These are phyloP conservation scores for Elysia chlorotica DNA, from an alignment of 1,140 invertebrate species.

Conservation along the genomic window DNA sequence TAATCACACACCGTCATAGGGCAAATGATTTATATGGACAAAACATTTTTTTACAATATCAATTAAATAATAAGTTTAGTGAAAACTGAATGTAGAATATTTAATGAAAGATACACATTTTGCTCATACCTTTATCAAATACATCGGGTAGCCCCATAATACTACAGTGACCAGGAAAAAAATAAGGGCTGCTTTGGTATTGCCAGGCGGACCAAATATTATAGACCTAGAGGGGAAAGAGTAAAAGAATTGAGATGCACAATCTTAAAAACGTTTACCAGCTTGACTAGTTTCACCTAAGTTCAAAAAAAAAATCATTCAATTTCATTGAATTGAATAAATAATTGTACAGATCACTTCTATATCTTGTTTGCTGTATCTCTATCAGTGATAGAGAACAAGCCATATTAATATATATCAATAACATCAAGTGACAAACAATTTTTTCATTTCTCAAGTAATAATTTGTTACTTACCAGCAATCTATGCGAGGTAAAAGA, in stretches of 20 bases:
- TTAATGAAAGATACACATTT: too few species aligned
- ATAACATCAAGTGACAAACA: neutral
- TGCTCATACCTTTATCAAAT: constrained; percentile 83
- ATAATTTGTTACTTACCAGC: constrained; percentile 69
- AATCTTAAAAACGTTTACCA: too few species aligned
- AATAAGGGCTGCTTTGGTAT: constrained; percentile 84
- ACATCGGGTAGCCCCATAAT: constrained; percentile 92
- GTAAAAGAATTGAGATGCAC: too few species aligned
- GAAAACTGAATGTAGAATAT: too few species aligned
- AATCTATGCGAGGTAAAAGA: constrained; percentile 83
- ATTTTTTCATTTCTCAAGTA: too few species aligned
- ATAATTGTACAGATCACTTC: neutral
- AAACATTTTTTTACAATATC: too few species aligned
- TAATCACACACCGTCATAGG: too few species aligned
- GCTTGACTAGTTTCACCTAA: too few species aligned
- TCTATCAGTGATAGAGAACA: neutral
- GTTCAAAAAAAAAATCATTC: too few species aligned
- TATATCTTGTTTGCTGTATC: too few species aligned
- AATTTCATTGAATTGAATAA: neutral
- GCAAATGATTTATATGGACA: neutral
- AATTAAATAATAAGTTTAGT: too few species aligned
- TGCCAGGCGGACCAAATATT: constrained; percentile 85
- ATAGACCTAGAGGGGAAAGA: too few species aligned
- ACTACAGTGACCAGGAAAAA: constrained; percentile 84
- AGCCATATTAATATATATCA: neutral